Conservation (phyloP, 2,797 vertebrate genomes). For the Danionella dracula region DNA sequence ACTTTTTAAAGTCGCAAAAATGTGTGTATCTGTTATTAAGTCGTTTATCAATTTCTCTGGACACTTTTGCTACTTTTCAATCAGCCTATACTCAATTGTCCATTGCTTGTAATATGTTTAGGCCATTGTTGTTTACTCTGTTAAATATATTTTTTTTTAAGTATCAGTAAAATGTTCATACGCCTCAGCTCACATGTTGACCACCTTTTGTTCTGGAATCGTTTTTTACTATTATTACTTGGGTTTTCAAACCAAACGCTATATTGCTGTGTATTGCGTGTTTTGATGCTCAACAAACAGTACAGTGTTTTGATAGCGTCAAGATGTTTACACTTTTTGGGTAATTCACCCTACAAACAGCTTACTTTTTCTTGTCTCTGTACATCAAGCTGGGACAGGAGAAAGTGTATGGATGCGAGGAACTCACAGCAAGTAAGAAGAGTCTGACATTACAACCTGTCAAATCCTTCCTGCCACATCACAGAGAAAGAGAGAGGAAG, state of each 20-base stretch:
- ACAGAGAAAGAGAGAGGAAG: conserved; percentile 12
- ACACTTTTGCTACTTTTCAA: too few relatives aligned
- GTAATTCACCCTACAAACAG: conserved; percentile 4
- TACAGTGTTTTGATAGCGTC: background rate
- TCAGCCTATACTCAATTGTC: too few relatives aligned
- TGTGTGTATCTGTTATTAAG: too few relatives aligned
- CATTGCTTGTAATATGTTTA: too few relatives aligned
- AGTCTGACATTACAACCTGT: conserved; percentile 24
- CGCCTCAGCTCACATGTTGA: too few relatives aligned
- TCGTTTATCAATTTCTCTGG: too few relatives aligned
- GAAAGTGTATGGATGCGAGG: background rate
- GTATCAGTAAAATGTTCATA: too few relatives aligned
- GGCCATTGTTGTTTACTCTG: too few relatives aligned
- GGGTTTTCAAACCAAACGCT: background rate
- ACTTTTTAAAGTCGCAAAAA: too few relatives aligned
- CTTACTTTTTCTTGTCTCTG: conserved; percentile 6
- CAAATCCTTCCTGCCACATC: conserved; percentile 8
- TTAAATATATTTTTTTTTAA: too few relatives aligned
- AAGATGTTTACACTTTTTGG: background rate
- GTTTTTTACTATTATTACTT: too few relatives aligned
- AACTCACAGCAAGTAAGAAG: background rate
- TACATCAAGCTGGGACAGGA: background rate
- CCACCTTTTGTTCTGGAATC: too few relatives aligned
- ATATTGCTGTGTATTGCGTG: background rate
- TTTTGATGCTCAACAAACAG: conserved; percentile 13